Evolutionary conservation across 2,797 vertebrate genomes (phyloP).

Genomic region (Tauraco hartlaubi): DNA sequence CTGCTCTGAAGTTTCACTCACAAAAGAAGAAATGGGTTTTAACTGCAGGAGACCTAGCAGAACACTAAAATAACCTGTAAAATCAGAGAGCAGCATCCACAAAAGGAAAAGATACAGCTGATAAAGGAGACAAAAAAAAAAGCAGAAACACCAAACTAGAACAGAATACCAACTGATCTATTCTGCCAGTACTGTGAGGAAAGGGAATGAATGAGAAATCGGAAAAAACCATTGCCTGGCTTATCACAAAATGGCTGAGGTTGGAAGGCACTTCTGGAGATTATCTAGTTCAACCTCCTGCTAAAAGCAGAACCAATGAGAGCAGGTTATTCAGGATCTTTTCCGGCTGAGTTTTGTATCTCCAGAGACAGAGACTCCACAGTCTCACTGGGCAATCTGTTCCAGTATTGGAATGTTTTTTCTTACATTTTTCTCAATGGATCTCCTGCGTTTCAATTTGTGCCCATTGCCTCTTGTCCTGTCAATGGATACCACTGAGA

Average conservation of each 20-base stretch:
- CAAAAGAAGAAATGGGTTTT: neutral
- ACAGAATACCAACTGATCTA: neutral
- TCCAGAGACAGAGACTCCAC: neutral
- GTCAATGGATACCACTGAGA: neutral
- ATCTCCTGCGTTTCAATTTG: neutral
- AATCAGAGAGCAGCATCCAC: neutral
- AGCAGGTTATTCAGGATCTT: neutral
- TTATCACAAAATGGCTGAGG: neutral
- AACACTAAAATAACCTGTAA: neutral
- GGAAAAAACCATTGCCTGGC: neutral
- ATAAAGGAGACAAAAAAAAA: neutral
- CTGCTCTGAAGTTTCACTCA: neutral
- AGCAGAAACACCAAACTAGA: neutral
- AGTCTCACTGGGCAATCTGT: neutral
- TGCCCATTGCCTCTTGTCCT: neutral
- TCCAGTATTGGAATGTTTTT: neutral
- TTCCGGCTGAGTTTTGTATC: neutral
- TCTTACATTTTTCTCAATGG: neutral
- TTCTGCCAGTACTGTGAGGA: neutral
- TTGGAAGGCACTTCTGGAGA: neutral
- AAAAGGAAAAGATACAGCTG: neutral
- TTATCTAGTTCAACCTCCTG: neutral
- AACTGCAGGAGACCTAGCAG: neutral
- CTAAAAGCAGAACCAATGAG: neutral
- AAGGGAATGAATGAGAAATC: neutral